Evolutionary conservation across 37 sponge, comb jelly and placozoan species (phyloP).

Genomic region (Sycon ciliatum): DNA sequence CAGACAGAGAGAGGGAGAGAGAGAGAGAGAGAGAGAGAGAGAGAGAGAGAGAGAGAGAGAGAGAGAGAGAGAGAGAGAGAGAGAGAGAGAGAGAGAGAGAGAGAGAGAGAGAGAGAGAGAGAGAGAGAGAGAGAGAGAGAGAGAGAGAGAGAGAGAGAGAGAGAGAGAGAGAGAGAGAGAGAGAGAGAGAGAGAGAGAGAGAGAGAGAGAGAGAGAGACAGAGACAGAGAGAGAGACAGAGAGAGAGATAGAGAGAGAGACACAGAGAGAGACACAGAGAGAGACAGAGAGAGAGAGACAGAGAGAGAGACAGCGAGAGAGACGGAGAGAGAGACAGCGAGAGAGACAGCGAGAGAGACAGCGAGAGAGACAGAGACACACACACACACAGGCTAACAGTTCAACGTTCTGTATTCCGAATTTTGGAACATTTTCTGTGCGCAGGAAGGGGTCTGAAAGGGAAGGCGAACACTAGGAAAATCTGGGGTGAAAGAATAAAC

Average conservation of each 20-base stretch:
- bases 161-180: not conserved
- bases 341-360: not conserved
- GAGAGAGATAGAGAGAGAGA: not conserved
- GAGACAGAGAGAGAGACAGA: not conserved
- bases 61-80: too few relatives aligned
- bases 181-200: not conserved
- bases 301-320: not conserved
- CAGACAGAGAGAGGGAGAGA: too few relatives aligned
- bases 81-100: too few relatives aligned
- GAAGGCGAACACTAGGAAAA: too few relatives aligned
- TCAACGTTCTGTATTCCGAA: too few relatives aligned
- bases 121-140: not conserved
- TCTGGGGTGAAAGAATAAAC: too few relatives aligned
- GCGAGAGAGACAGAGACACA: constrained; percentile 1
- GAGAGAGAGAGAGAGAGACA: not conserved
- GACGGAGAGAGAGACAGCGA: not conserved
- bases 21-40: too few relatives aligned
- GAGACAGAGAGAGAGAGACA: not conserved
- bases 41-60: too few relatives aligned
- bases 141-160: not conserved
- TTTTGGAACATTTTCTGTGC: too few relatives aligned
- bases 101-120: not conserved
- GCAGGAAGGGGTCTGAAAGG: too few relatives aligned
- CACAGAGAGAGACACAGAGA: not conserved
- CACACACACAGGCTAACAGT: constrained; percentile 1